These are phyloP conservation scores for Pangasius larnaudii DNA, from an alignment of 2,797 vertebrate genomes.

Conservation along the genomic window DNA sequence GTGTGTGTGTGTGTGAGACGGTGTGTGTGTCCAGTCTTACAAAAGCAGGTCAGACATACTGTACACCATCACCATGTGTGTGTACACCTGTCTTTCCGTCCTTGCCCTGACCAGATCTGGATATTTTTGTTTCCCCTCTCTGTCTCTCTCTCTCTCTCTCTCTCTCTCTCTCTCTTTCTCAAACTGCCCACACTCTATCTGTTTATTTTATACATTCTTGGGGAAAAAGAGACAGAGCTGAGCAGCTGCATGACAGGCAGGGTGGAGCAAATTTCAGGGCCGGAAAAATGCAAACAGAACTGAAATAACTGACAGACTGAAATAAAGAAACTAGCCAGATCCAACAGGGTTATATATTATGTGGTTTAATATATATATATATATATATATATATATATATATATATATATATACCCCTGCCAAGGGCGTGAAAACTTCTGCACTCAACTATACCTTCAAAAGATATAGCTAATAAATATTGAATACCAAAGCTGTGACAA, in stretches of 20 bases:
- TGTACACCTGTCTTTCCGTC: constrained; percentile 1
- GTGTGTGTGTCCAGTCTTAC: constrained; percentile 27
- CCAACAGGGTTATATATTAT: too few species aligned
- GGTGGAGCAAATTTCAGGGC: neutral
- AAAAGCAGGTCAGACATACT: constrained; percentile 38
- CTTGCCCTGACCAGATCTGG: constrained; percentile 23
- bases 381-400: too few species aligned
- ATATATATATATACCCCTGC: neutral
- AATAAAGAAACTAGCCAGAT: too few species aligned
- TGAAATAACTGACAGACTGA: too few species aligned
- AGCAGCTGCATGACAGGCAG: neutral
- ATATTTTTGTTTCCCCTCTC: neutral
- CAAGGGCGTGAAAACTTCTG: neutral
- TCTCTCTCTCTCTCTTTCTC: neutral
- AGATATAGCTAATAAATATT: too few species aligned
- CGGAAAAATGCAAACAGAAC: neutral
- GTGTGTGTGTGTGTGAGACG: constrained; percentile 6
- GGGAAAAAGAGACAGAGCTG: neutral
- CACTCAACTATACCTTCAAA: neutral
- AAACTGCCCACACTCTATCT: neutral
- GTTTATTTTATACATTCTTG: neutral
- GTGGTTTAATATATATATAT: too few species aligned
- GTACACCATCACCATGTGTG: constrained; percentile 3
- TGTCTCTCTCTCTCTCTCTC: neutral
- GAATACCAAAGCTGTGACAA: neutral